These are phyloP conservation scores for Enteromius afrohamiltoni DNA, from an alignment of 2,797 vertebrate species.

Conservation along the genomic window DNA sequence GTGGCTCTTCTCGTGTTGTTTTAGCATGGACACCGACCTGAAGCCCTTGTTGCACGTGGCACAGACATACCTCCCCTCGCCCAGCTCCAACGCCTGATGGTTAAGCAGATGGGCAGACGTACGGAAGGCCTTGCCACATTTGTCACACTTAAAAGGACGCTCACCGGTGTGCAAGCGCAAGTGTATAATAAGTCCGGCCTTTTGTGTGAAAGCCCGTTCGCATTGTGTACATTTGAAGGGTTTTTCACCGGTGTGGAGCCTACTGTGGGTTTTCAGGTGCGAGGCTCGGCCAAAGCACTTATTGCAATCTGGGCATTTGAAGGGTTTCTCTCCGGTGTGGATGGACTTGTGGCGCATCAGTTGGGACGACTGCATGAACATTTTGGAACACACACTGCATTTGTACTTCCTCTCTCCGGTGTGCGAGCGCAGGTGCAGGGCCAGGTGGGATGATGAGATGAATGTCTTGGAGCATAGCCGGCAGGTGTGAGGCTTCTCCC, in stretches of 20 bases:
- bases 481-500: slow-evolving; percentile 73
- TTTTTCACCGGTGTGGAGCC: slow-evolving; percentile 81
- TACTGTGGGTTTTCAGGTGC: slow-evolving; percentile 79
- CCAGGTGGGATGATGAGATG: slow-evolving; percentile 68
- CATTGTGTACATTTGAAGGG: slow-evolving; percentile 79
- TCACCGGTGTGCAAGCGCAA: slow-evolving; percentile 76
- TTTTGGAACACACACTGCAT: slow-evolving; percentile 76
- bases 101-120: slow-evolving; percentile 70
- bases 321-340: slow-evolving; percentile 78
- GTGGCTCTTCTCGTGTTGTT: slow-evolving; percentile 62
- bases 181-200: slow-evolving; percentile 79
- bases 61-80: slow-evolving; percentile 57
- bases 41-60: slow-evolving; percentile 54
- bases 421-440: slow-evolving; percentile 75
- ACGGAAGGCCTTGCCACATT: slow-evolving; percentile 71
- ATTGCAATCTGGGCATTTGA: slow-evolving; percentile 78
- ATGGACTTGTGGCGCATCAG: slow-evolving; percentile 77
- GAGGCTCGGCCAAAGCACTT: slow-evolving; percentile 78
- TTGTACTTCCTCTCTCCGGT: slow-evolving; percentile 75
- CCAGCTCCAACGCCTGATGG: slow-evolving; percentile 71
- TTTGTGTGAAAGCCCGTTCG: slow-evolving; percentile 79
- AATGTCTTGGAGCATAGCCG: slow-evolving; percentile 71
- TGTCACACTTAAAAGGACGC: slow-evolving; percentile 70
- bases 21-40: slow-evolving; percentile 2
- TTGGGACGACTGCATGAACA: slow-evolving; percentile 79